Base-by-base conservation (phyloP, 2,888 invertebrate genomes). In the Eugnorisma glareosa region DNA sequence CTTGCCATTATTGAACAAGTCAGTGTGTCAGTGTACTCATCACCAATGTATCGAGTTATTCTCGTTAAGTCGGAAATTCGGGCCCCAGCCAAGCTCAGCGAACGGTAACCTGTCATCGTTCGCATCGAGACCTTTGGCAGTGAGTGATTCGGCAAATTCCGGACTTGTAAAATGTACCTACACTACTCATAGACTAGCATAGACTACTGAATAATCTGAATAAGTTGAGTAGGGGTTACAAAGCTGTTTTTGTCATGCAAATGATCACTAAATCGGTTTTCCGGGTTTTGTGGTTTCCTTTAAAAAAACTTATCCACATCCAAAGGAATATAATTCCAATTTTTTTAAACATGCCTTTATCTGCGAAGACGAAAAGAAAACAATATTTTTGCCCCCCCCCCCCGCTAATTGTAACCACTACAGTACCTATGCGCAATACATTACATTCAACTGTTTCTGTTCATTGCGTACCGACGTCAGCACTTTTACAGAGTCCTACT, bases 131-230 rank as follows among this genome's bases (percentile, higher is more conserved):
- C 69, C 13, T n/a, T 77, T 78, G 72, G 37, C 79, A 83, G 51
- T 83, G 83, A 83, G 70, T 83, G 73, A 75, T 79, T 67, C 73
- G 37, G 63, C 35, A 21, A 64, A 73, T 68, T 79, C 67, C 70
- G 63, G 28, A 59, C 70, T 45, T 59, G 31, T 21, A 73, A 54
- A 13, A 31, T 59, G 31, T 59, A 59, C 13, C 28, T 18, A 24
- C 61, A 35, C n/a, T 35, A 43, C 31, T 18, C 43, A 8, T 21
- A 28, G 43, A 59, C 35, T 40, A 28, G 11, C 43, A 8, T 21
- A 28, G 43, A 59, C 35, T 40, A 28, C 31, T 54, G 28, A 61
- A 63, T 67, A 63, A 67, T 54, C 31, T 63, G 37, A 15, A 24
- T 37, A 64, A n/a, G 24, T 37, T 37, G 37, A 63, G 63, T 2